Percentiles rank a stretch among this genome's conserved stretches.
These are phyloP conservation scores for Diadema setosum DNA, from an alignment of 35 echinoderm and acorn worm species.

Conservation along the genomic window DNA sequence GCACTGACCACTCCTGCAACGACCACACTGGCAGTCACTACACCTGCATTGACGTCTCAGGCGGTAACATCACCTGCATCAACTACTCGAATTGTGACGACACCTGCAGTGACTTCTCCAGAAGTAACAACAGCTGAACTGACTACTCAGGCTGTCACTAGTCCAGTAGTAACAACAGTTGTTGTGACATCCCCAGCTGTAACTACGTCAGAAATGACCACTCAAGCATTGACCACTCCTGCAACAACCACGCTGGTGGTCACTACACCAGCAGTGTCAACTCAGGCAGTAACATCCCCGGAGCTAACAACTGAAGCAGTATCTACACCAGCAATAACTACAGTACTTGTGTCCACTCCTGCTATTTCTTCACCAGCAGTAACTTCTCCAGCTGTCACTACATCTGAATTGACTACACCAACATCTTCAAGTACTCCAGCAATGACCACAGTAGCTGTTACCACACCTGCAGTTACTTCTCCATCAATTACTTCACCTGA, in stretches of 20 bases:
- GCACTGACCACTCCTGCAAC: not conserved
- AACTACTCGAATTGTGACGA: not conserved
- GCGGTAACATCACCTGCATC: not conserved
- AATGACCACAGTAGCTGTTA: not conserved
- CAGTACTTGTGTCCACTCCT: not conserved
- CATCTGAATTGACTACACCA: not conserved
- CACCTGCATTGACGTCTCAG: not conserved
- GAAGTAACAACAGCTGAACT: not conserved
- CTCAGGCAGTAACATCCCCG: not conserved
- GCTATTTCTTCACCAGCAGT: not conserved
- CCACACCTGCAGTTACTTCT: not conserved
- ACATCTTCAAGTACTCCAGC: too few species aligned
- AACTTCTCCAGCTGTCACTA: conserved; percentile 15
- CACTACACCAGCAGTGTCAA: not conserved
- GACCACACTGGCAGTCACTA: not conserved
- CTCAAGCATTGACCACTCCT: not conserved
- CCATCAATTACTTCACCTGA: not conserved
- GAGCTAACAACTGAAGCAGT: not conserved
- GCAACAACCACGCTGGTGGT: not conserved
- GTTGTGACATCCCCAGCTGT: not conserved
- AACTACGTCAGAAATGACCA: not conserved
- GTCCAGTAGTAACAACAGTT: not conserved
- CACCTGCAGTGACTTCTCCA: not conserved
- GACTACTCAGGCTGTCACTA: not conserved
- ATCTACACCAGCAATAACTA: not conserved